phyloP scores from a whole-genome alignment of 2,113 vertebrate genomes.

The Rhabdornis inornatus region DNA sequence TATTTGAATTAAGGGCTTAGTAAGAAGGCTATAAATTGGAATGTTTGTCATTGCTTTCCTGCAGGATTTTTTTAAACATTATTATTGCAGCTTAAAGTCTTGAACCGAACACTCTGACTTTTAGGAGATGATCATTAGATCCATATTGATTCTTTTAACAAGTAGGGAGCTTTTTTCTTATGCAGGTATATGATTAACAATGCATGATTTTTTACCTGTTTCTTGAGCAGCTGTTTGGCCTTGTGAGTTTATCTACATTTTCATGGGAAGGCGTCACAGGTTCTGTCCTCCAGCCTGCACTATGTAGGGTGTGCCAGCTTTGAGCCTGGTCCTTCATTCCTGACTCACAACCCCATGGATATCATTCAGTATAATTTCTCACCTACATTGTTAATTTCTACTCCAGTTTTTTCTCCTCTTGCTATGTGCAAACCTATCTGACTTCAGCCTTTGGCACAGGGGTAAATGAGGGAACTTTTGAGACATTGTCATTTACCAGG shows the following conservation, averaged over 20 bases:
- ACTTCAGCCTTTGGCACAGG: background rate
- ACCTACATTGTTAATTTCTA: background rate
- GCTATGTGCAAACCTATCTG: background rate
- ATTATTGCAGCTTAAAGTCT: background rate
- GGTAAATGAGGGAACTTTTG: background rate
- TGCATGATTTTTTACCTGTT: background rate
- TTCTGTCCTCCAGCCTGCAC: background rate
- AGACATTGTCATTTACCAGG: background rate
- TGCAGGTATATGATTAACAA: fast-evolving
- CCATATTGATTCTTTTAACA: background rate
- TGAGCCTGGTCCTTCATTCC: background rate
- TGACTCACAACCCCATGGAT: background rate
- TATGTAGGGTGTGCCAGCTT: background rate
- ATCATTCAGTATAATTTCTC: background rate
- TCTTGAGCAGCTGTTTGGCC: background rate
- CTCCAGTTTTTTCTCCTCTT: background rate
- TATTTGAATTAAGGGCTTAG: background rate
- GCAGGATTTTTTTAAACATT: background rate
- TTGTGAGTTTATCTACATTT: fast-evolving
- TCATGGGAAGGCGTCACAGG: background rate
- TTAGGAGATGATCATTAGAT: background rate
- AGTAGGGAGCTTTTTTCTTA: background rate
- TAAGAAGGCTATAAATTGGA: background rate
- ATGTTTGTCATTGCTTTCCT: background rate
- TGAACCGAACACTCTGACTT: background rate